These are phyloP conservation scores for Apodemus agrarius DNA, from an alignment of 2,797 vertebrate genomes.

Conservation along the genomic window DNA sequence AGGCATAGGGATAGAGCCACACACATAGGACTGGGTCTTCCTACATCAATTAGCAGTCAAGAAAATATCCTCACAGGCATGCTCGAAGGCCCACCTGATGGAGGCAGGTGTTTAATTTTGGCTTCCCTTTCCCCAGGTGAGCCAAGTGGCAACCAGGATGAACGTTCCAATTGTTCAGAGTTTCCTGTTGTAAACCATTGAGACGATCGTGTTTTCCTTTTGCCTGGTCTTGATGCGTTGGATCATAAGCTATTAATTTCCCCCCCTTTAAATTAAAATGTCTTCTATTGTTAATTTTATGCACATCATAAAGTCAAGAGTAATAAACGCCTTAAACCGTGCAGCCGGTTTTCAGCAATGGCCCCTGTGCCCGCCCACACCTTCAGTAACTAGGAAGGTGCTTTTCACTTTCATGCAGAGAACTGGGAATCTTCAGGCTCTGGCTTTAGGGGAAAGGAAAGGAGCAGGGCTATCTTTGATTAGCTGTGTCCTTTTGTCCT, in stretches of 20 bases:
- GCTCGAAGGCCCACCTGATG: neutral
- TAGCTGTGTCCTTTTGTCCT: neutral
- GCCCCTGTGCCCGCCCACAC: neutral
- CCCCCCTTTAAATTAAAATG: constrained; percentile 25
- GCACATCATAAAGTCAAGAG: neutral
- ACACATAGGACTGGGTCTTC: neutral
- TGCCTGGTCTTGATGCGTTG: neutral
- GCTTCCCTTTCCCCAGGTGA: neutral
- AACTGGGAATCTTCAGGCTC: neutral
- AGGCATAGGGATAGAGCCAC: neutral
- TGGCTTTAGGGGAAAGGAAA: neutral
- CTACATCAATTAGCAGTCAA: neutral
- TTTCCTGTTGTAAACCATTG: neutral
- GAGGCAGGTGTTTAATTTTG: neutral
- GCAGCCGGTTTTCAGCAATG: neutral
- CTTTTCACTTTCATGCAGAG: constrained; percentile 6
- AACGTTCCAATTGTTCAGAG: neutral
- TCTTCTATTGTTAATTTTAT: neutral
- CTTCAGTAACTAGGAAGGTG: neutral
- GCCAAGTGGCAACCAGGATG: neutral
- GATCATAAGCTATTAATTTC: neutral
- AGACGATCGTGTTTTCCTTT: neutral
- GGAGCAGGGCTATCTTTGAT: neutral
- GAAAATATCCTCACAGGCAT: neutral
- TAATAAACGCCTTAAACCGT: neutral